Base-by-base conservation (phyloP, 2,888 invertebrate species). In the Caenorhabditis sp. region DNA sequence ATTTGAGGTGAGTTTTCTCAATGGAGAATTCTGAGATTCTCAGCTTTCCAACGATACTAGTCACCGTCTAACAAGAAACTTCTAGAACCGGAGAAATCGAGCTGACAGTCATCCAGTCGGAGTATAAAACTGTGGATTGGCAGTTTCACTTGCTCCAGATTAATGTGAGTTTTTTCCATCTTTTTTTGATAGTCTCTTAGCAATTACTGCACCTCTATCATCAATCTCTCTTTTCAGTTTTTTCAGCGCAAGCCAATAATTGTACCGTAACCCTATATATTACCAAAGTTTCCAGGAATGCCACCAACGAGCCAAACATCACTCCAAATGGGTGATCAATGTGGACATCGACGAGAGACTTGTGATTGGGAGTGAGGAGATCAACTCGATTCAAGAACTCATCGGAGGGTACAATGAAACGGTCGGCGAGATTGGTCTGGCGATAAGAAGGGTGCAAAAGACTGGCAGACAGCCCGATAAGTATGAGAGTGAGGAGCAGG, bases 261-360 rank as follows among this genome's bases (percentile, higher is more conserved):
- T n/a, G n/a, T n/a, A n/a, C n/a, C 31, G 31, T 4, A 31, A 7
- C 31, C 31, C 7, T 6, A 31, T 31, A 31, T 31, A 6, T 38
- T 38, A 10, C 12, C 38, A 4, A 35, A 4, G 28, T 56, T 47
- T 41, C 1, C 22, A 75, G 75, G 75, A 75, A 38, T 75, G 75
- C 38, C 75, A 75, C 24, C 66, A 66, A 28, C 44, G 75, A 35
- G 56, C 56, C n/a, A 75, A 75, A 19, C 51, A 66, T 19, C 75
- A 75, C 35, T 75, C 75, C 8, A 75, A 75, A 49, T 75, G 75
- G 75, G 75, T 75, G 2, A 75, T 75, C 22, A 75, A 75, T n/a
- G 75, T 75, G 47, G 75, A 75, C 49, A 49, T 75, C 6, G 75
- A 75, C 35, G 75, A 75, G 24, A 56, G 75, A 64, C 38, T 75